Conservation (phyloP, 2,113 vertebrate genomes). For the Trogon surrucura region DNA sequence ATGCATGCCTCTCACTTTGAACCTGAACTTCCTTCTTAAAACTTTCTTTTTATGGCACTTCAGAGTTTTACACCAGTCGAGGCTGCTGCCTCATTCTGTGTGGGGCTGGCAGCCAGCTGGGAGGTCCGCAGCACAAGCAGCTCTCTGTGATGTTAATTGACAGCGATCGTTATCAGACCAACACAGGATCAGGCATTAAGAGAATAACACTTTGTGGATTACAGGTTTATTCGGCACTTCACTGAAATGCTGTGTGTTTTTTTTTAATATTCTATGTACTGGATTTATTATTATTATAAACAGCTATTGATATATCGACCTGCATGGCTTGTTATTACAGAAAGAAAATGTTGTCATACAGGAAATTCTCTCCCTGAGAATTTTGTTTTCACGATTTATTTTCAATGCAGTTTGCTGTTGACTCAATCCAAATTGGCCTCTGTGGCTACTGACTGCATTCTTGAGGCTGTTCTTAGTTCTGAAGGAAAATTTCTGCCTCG, state of each 20-base stretch:
- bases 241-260: not conserved
- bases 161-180: not conserved
- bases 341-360: slow-evolving; percentile 7
- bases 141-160: not conserved
- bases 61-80: not conserved
- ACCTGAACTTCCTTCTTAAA: slow-evolving; percentile 15
- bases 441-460: not conserved
- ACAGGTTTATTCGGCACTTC: not conserved
- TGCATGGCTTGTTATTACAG: not conserved
- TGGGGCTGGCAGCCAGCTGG: not conserved
- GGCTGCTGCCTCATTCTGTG: not conserved
- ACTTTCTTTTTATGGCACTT: not conserved
- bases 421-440: not conserved
- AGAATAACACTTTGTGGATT: not conserved
- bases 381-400: not conserved
- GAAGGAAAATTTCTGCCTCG: not conserved
- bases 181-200: not conserved
- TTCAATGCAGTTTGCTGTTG: not conserved
- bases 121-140: not conserved
- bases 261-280: not conserved
- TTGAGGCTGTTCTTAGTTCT: not conserved
- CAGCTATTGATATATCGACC: not conserved
- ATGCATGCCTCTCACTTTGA: not conserved
- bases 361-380: slow-evolving; percentile 1
- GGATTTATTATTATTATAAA: not conserved